Conservation (phyloP, 1,140 invertebrate species). For the Brachystomella parvula region DNA sequence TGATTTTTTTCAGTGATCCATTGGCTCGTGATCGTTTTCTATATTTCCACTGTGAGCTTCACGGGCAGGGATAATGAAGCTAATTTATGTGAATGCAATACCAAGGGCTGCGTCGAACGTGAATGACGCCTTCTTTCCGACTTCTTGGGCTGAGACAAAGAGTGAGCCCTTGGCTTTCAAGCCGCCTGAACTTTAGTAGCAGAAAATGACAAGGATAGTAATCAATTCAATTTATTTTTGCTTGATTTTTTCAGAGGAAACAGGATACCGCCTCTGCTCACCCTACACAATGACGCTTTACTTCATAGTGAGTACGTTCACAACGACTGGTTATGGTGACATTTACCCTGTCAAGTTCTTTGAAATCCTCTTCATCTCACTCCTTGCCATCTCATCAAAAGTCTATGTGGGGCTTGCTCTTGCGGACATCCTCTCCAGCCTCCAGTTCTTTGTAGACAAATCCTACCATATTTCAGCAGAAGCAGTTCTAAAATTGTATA, state of each 20-base stretch:
- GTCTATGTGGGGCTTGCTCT: conserved; percentile 17
- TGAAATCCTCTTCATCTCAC: conserved; percentile 12
- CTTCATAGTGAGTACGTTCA: conserved; percentile 15
- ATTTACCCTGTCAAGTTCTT: conserved; percentile 8
- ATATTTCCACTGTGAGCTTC: background rate
- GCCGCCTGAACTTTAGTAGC: background rate
- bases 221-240: too few species aligned
- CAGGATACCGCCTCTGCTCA: background rate
- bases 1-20: background rate
- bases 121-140: background rate
- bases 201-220: too few species aligned
- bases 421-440: conserved; percentile 15
- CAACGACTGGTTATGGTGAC: conserved; percentile 20
- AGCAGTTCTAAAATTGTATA: conserved; percentile 18
- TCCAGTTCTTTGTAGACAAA: conserved; percentile 6
- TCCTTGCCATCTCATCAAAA: conserved; percentile 16
- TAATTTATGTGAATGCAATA: background rate
- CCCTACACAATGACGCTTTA: conserved; percentile 13
- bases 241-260: background rate
- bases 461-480: conserved; percentile 18
- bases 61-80: background rate
- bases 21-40: background rate
- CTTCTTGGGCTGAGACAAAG: conserved; percentile 17
- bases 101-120: background rate
- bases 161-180: background rate